These are phyloP conservation scores for Anastrepha ludens DNA, from an alignment of 1,140 invertebrate genomes.

Conservation along the genomic window DNA sequence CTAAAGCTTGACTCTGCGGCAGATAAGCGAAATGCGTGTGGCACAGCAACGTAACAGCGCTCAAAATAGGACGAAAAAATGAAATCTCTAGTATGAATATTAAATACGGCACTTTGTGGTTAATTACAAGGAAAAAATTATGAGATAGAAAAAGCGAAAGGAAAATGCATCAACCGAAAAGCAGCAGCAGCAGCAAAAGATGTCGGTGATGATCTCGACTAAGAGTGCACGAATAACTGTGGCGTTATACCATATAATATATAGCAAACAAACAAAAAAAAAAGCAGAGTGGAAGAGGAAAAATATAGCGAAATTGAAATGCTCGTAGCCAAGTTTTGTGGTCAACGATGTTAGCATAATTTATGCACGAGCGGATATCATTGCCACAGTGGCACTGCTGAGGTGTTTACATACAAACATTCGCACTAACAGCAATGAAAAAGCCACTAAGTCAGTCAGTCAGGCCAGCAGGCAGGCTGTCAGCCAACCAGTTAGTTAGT, in stretches of 20 bases:
- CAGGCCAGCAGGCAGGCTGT: neutral
- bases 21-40: constrained; percentile 8
- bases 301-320: constrained; percentile 29
- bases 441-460: neutral
- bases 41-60: neutral
- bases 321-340: constrained; percentile 31
- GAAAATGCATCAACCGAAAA: neutral
- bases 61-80: neutral
- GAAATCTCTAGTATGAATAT: constrained; percentile 34
- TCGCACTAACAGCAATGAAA: neutral
- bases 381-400: neutral
- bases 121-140: constrained; percentile 22
- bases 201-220: constrained; percentile 19
- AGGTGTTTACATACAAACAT: neutral
- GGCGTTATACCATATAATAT: too few species aligned
- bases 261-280: neutral
- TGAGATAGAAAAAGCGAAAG: neutral
- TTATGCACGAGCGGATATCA: constrained; percentile 44
- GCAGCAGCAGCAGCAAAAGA: neutral
- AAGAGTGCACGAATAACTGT: neutral
- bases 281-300: neutral
- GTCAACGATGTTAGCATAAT: constrained; percentile 46
- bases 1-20: neutral
- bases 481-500: neutral
- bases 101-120: constrained; percentile 40